Conservation (phyloP, 2,797 vertebrate genomes). For the Philypnodon macrostomus region DNA sequence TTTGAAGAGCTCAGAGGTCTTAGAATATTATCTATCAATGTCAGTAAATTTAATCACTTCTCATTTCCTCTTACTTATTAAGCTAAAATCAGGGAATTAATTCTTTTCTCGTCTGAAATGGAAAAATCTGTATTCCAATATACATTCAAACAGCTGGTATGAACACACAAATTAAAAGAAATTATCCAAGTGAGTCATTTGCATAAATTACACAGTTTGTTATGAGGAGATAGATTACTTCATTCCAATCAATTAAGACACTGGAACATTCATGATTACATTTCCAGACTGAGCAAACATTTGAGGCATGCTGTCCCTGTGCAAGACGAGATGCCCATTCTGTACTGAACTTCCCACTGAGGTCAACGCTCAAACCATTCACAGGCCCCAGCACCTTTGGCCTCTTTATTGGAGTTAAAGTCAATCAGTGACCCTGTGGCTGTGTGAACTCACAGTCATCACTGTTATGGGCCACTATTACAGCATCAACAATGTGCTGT, state of each 20-base stretch:
- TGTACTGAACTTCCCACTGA: slow-evolving; percentile 32
- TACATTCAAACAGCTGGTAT: slow-evolving; percentile 70
- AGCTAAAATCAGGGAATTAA: slow-evolving; percentile 69
- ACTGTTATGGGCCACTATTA: too few relatives aligned
- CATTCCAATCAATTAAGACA: slow-evolving; percentile 82
- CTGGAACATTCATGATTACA: slow-evolving; percentile 78
- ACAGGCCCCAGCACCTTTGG: slow-evolving; percentile 56
- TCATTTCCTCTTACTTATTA: slow-evolving; percentile 64
- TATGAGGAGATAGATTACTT: slow-evolving; percentile 75
- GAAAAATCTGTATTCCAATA: slow-evolving; percentile 57
- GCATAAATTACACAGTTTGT: slow-evolving; percentile 93
- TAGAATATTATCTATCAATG: slow-evolving; percentile 51
- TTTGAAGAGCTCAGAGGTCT: slow-evolving; percentile 44
- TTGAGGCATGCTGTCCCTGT: slow-evolving; percentile 46
- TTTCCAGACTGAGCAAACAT: slow-evolving; percentile 74
- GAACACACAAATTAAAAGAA: slow-evolving; percentile 79
- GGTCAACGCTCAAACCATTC: slow-evolving; percentile 72
- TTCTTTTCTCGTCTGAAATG: slow-evolving; percentile 56
- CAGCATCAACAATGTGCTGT: too few relatives aligned
- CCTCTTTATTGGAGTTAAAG: slow-evolving; percentile 65
- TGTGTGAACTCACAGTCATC: slow-evolving; percentile 32
- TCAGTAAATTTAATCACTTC: slow-evolving; percentile 63
- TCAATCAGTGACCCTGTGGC: slow-evolving; percentile 46
- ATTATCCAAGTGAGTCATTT: slow-evolving; percentile 88
- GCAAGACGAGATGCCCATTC: slow-evolving; percentile 51